Evolutionary conservation across 1,140 invertebrate species (phyloP).

Genomic region (Ceratina calcarata): DNA sequence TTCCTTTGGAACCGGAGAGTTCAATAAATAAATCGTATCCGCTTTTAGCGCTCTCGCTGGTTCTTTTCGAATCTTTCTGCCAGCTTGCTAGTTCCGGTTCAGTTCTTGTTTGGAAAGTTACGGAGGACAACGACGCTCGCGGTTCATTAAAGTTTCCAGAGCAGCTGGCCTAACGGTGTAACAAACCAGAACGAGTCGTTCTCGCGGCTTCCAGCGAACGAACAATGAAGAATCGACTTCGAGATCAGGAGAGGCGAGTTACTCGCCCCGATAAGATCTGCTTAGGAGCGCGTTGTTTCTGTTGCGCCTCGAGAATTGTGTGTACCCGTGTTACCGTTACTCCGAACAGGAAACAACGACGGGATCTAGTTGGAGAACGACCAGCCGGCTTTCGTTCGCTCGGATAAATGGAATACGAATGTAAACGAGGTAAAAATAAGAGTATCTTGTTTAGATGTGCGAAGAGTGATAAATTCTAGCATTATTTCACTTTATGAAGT

Average conservation of each 20-base stretch:
- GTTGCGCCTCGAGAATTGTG: conserved; percentile 21
- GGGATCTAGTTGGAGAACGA: conserved; percentile 9
- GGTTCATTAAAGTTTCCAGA: conserved; percentile 19
- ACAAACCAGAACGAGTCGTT: not conserved
- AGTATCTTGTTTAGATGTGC: not conserved
- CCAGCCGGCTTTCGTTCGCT: not conserved
- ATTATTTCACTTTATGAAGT: too few relatives aligned
- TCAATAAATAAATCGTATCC: conserved; percentile 2
- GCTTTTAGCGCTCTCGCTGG: not conserved
- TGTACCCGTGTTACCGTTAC: conserved; percentile 53
- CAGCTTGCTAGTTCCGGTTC: not conserved
- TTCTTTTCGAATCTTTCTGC: not conserved
- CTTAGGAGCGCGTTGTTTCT: not conserved
- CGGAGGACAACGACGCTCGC: conserved; percentile 8
- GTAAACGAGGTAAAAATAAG: not conserved
- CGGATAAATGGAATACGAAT: not conserved
- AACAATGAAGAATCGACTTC: conserved; percentile 50
- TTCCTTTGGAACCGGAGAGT: not conserved
- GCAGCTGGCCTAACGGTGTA: conserved; percentile 24
- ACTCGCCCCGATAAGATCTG: conserved; percentile 31
- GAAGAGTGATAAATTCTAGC: too few relatives aligned
- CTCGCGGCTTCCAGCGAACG: conserved; percentile 45
- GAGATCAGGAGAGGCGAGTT: conserved; percentile 20
- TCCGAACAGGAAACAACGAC: conserved; percentile 26
- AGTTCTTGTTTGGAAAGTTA: too few relatives aligned